Conservation (phyloP, 1,140 invertebrate species). For the Psix sp. region DNA sequence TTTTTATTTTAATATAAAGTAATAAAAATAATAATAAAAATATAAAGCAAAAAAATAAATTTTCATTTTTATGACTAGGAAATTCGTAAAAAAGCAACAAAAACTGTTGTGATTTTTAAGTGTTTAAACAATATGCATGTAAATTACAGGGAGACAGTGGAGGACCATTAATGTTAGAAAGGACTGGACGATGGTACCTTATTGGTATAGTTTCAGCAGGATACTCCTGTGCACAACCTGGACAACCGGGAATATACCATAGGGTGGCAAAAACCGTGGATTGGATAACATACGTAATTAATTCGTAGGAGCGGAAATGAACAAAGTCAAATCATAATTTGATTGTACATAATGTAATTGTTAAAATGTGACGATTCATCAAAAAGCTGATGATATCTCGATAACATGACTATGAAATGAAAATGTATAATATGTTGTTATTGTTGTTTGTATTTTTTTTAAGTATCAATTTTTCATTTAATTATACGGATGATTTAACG, state of each 20-base stretch:
- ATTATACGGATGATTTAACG: slow-evolving; percentile 17
- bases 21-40: not conserved
- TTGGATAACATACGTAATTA: slow-evolving; percentile 85
- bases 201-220: slow-evolving; percentile 95
- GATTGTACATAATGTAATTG: slow-evolving; percentile 55
- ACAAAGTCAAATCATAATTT: slow-evolving; percentile 11
- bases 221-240: slow-evolving; percentile 93
- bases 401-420: slow-evolving; percentile 26
- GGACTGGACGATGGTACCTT: slow-evolving; percentile 90
- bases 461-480: slow-evolving; percentile 12
- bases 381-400: slow-evolving; percentile 34
- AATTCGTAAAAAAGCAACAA: not conserved
- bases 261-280: slow-evolving; percentile 94
- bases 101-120: no score
- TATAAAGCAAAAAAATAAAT: no score
- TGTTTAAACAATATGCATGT: not conserved
- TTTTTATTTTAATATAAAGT: no score
- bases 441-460: slow-evolving; percentile 38
- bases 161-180: slow-evolving; percentile 92
- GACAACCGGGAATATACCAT: slow-evolving; percentile 96
- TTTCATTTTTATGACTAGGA: not conserved
- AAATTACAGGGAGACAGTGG: slow-evolving; percentile 87
- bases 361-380: no score
- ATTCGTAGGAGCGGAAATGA: slow-evolving; percentile 63
- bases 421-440: slow-evolving; percentile 43